Evolutionary conservation across 2,888 invertebrate genomes (phyloP).

Genomic region (Ashinkailepas kermadecensis): DNA sequence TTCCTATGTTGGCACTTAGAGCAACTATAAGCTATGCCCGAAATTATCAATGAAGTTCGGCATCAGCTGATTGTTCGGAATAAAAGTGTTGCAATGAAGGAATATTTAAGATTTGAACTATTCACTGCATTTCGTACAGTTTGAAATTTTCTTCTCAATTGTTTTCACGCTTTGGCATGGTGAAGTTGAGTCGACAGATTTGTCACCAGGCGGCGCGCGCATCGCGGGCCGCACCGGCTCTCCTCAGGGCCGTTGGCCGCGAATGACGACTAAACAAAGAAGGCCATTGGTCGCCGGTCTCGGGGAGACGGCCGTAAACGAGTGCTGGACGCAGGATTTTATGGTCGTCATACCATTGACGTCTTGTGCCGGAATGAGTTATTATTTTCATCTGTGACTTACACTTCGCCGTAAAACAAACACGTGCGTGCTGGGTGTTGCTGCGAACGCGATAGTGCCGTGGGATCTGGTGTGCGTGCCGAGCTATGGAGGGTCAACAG

Average conservation of each 20-base stretch:
- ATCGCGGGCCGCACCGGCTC: neutral
- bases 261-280: conserved; percentile 23
- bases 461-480: neutral
- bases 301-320: conserved; percentile 12
- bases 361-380: conserved; percentile 18
- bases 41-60: too few relatives aligned
- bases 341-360: conserved; percentile 24
- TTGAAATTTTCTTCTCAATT: too few relatives aligned
- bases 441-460: conserved; percentile 4
- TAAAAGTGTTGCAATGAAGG: too few relatives aligned
- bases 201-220: neutral
- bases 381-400: conserved; percentile 22
- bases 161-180: too few relatives aligned
- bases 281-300: conserved; percentile 20
- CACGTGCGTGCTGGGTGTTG: neutral
- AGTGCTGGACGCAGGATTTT: conserved; percentile 17
- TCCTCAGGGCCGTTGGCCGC: conserved; percentile 20
- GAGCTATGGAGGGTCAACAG: conserved; percentile 14
- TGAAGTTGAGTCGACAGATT: neutral
- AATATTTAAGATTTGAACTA: too few relatives aligned
- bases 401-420: conserved; percentile 17
- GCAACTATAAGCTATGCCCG: too few relatives aligned
- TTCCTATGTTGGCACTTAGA: too few relatives aligned
- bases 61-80: too few relatives aligned
- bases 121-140: too few relatives aligned